These are phyloP conservation scores for Dasypogon diadema DNA, from an alignment of 2,888 invertebrate genomes.

Conservation along the genomic window DNA sequence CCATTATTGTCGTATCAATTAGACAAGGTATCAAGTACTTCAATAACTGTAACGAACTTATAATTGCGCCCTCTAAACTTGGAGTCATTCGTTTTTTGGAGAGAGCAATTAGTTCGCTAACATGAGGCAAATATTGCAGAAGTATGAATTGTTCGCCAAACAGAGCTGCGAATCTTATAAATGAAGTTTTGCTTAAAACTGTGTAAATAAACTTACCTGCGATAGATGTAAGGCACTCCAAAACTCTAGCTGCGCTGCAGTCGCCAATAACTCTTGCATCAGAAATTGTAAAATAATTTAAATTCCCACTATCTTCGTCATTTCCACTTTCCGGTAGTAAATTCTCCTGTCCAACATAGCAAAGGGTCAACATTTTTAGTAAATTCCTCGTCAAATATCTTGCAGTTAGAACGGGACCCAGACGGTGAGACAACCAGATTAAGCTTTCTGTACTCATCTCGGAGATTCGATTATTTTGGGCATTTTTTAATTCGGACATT, in stretches of 20 bases:
- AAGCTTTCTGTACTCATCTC: slow-evolving; percentile 90
- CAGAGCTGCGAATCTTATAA: no score
- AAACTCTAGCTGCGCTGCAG: slow-evolving; percentile 84
- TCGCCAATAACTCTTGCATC: slow-evolving; percentile 81
- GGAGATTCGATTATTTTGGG: slow-evolving; percentile 74
- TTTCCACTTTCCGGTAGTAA: slow-evolving; percentile 70
- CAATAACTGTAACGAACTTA: slow-evolving; percentile 84
- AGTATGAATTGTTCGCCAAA: slow-evolving; percentile 91
- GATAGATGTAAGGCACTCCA: slow-evolving; percentile 90
- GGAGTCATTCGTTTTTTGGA: slow-evolving; percentile 84
- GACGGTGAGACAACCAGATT: slow-evolving; percentile 91
- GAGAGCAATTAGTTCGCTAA: slow-evolving; percentile 85
- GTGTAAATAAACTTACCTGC: slow-evolving; percentile 74
- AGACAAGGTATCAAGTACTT: slow-evolving; percentile 85
- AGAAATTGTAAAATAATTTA: slow-evolving; percentile 75
- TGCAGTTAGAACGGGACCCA: slow-evolving; percentile 95
- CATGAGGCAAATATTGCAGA: slow-evolving; percentile 90
- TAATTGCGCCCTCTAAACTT: slow-evolving; percentile 88
- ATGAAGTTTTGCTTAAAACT: no score
- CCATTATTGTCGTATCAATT: slow-evolving; percentile 87
- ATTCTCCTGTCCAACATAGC: slow-evolving; percentile 89
- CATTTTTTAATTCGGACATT: slow-evolving; percentile 58
- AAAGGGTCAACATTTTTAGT: slow-evolving; percentile 92
- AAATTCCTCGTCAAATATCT: slow-evolving; percentile 91
- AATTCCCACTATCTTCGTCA: slow-evolving; percentile 66